phyloP scores from a whole-genome alignment of 2,797 vertebrate species.

The Acipenser ruthenus region DNA sequence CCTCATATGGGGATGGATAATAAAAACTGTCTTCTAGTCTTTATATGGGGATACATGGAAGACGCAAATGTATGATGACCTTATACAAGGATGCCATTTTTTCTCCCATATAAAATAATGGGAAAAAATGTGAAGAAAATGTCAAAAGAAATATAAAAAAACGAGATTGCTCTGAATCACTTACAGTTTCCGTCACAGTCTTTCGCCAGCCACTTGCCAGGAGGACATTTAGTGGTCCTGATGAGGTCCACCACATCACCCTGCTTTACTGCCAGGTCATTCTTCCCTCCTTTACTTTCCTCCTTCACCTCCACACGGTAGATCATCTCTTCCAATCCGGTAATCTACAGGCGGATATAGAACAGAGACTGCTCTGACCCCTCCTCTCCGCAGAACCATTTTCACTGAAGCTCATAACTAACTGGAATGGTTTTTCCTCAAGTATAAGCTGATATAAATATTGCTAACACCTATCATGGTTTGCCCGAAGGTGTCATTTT shows the following conservation, averaged over 20 bases:
- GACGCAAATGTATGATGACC: too few species aligned
- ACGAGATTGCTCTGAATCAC: conserved; percentile 29
- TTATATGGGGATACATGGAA: too few species aligned
- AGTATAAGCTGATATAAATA: too few species aligned
- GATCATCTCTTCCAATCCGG: conserved; percentile 47
- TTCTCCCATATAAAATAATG: not conserved
- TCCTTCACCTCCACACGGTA: conserved; percentile 44
- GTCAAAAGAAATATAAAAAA: not conserved
- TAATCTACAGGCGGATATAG: conserved; percentile 46
- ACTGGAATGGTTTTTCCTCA: too few species aligned
- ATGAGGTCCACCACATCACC: conserved; percentile 50
- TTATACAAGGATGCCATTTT: too few species aligned
- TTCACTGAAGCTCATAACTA: too few species aligned
- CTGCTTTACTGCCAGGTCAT: conserved; percentile 36
- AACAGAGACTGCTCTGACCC: conserved; percentile 6
- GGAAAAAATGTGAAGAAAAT: not conserved
- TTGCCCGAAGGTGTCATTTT: too few species aligned
- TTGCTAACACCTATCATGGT: too few species aligned
- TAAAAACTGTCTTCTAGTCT: too few species aligned
- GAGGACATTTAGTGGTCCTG: conserved; percentile 47
- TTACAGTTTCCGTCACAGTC: conserved; percentile 61
- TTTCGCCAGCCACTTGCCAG: conserved; percentile 57
- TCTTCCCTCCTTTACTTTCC: conserved; percentile 46
- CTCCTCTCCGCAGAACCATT: not conserved
- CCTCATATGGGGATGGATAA: too few species aligned